These are phyloP conservation scores for Colistium nudipinnis DNA, from an alignment of 2,113 vertebrate species.

Conservation along the genomic window DNA sequence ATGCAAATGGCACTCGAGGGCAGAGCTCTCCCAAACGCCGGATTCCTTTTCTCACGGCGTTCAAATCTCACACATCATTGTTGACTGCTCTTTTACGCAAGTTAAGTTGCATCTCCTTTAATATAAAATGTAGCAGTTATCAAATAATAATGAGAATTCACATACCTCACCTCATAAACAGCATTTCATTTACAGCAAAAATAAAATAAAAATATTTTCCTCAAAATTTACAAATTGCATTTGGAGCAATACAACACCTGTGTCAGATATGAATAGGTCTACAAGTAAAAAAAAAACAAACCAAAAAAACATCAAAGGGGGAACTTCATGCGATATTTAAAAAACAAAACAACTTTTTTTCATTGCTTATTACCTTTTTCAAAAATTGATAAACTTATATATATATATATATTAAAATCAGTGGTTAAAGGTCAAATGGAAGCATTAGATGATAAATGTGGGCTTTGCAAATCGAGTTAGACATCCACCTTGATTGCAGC, in stretches of 20 bases:
- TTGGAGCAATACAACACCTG: slow-evolving; percentile 17
- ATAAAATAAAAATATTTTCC: slow-evolving; percentile 52
- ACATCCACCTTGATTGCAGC: neutral
- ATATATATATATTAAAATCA: neutral
- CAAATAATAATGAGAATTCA: slow-evolving; percentile 62
- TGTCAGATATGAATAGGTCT: neutral
- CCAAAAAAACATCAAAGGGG: neutral
- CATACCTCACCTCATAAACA: slow-evolving; percentile 43
- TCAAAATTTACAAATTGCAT: slow-evolving; percentile 46
- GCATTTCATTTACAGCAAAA: slow-evolving; percentile 65
- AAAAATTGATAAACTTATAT: no score
- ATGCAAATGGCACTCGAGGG: slow-evolving; percentile 37
- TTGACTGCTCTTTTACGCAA: neutral
- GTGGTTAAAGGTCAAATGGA: slow-evolving; percentile 13
- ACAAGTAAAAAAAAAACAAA: slow-evolving; percentile 12
- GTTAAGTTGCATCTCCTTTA: slow-evolving; percentile 52
- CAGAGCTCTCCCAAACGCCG: slow-evolving; percentile 33
- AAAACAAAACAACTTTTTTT: slow-evolving; percentile 11
- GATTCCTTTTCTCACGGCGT: slow-evolving; percentile 8
- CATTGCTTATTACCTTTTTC: no score
- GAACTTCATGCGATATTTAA: no score
- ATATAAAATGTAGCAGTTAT: slow-evolving; percentile 65
- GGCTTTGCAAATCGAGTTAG: slow-evolving; percentile 24
- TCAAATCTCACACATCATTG: slow-evolving; percentile 14
- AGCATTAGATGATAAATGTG: neutral